Percentiles rank a stretch among this genome's conserved stretches.
phyloP scores from a whole-genome alignment of 2,888 invertebrate genomes.

The Acanthococcus lagerstroemiae region DNA sequence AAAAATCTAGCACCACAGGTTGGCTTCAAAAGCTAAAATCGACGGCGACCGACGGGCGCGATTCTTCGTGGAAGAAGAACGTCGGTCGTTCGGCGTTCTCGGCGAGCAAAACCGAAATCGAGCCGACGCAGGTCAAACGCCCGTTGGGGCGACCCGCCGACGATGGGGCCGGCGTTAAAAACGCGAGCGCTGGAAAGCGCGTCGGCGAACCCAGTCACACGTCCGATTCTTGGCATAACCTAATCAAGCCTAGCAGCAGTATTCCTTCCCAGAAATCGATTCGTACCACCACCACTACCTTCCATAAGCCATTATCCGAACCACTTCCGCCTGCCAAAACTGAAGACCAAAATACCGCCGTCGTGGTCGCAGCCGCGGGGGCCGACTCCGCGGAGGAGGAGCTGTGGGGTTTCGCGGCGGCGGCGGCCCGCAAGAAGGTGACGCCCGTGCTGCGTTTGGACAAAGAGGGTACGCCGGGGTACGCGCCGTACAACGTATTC shows the following conservation, averaged over 20 bases:
- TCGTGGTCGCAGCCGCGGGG: no score
- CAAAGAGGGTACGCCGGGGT: constrained; percentile 20
- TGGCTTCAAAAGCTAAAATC: constrained; percentile 16
- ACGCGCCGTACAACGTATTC: constrained; percentile 12
- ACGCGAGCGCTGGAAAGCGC: not conserved
- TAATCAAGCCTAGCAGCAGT: constrained; percentile 32
- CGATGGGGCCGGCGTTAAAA: not conserved
- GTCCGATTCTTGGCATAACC: constrained; percentile 15
- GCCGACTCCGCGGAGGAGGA: constrained; percentile 35
- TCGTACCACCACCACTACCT: constrained; percentile 30
- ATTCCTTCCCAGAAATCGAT: constrained; percentile 32
- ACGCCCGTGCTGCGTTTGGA: constrained; percentile 21
- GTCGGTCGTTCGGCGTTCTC: constrained; percentile 6
- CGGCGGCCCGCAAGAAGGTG: constrained; percentile 43
- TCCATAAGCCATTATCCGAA: not conserved
- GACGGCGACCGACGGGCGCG: not conserved
- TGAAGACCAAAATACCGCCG: not conserved
- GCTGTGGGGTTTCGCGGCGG: constrained; percentile 53
- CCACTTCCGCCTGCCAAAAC: not conserved
- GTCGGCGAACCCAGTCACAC: not conserved
- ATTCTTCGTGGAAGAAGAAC: not conserved
- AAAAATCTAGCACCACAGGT: not conserved
- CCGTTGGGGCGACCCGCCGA: not conserved
- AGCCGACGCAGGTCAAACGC: not conserved
- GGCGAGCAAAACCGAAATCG: not conserved